phyloP scores from a whole-genome alignment of 2,113 vertebrate species.

The Colinus virginianus region DNA sequence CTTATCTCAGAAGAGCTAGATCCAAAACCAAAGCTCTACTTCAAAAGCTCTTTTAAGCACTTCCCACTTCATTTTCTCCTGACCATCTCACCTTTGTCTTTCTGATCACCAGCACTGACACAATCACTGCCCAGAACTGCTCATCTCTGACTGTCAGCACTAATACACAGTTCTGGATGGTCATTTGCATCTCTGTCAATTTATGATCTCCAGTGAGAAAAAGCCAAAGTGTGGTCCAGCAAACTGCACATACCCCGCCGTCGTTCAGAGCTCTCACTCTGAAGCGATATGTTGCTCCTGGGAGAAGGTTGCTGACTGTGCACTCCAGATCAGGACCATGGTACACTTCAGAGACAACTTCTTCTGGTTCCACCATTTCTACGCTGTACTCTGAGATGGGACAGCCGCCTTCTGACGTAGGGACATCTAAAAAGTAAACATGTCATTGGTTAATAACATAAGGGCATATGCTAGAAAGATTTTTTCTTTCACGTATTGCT shows the following conservation, averaged over 20 bases:
- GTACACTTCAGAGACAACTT: slow-evolving; percentile 86
- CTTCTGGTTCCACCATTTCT: slow-evolving; percentile 88
- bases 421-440: slow-evolving; percentile 67
- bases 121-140: no score
- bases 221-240: fast-evolving
- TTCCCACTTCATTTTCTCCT: fast-evolving
- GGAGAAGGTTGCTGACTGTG: slow-evolving; percentile 89
- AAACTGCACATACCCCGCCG: slow-evolving; percentile 86
- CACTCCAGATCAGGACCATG: slow-evolving; percentile 89
- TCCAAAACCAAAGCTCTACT: neutral
- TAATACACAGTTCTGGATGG: no score
- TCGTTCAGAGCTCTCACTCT: slow-evolving; percentile 90
- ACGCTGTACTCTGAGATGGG: slow-evolving; percentile 89
- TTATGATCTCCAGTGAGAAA: fast-evolving
- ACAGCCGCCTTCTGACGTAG: slow-evolving; percentile 78
- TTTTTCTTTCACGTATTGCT: neutral
- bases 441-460: fast-evolving
- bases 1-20: neutral
- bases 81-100: neutral
- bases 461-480: fast-evolving
- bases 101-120: no score
- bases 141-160: neutral
- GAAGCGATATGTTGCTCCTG: slow-evolving; percentile 90
- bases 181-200: fast-evolving
- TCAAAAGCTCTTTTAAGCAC: neutral